Percentiles rank a stretch among this genome's conserved stretches.
Evolutionary conservation across 1,140 invertebrate species (phyloP).

Genomic region (Theocolax elegans): DNA sequence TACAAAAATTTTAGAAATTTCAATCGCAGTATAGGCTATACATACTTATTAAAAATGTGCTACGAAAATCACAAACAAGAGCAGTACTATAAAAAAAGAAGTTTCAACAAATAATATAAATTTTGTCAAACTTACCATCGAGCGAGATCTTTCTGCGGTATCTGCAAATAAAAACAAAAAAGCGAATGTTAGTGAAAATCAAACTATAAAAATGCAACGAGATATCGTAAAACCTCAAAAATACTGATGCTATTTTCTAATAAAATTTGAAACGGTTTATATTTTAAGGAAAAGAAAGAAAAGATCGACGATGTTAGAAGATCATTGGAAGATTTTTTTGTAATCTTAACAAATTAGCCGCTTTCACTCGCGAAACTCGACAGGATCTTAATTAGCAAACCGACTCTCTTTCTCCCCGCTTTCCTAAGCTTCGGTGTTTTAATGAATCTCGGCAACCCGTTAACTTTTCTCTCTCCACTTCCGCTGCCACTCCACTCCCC

Average conservation of each 20-base stretch:
- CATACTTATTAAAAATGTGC: too few species aligned
- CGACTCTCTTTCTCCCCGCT: slow-evolving; percentile 3
- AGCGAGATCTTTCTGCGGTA: slow-evolving; percentile 28
- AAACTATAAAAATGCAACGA: slow-evolving; percentile 8
- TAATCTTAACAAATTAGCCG: slow-evolving; percentile 53
- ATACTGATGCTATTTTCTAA: too few species aligned
- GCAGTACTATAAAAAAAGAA: too few species aligned
- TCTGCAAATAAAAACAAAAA: slow-evolving; percentile 19
- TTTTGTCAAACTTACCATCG: neutral
- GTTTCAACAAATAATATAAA: neutral
- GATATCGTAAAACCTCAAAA: neutral
- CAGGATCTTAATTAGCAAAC: slow-evolving; percentile 45
- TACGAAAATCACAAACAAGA: too few species aligned
- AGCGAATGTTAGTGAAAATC: slow-evolving; percentile 11
- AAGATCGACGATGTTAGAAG: slow-evolving; percentile 12
- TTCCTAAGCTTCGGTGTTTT: slow-evolving; percentile 34
- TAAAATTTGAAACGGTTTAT: too few species aligned
- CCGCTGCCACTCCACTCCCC: too few species aligned
- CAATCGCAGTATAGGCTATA: too few species aligned
- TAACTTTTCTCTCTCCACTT: slow-evolving; percentile 13
- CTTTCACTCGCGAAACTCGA: slow-evolving; percentile 12
- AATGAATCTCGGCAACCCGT: slow-evolving; percentile 27
- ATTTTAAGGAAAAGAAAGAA: neutral
- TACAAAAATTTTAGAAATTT: too few species aligned
- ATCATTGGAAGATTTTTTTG: slow-evolving; percentile 42